These are phyloP conservation scores for Diorhabda sublineata DNA, from an alignment of 1,140 invertebrate species.

Conservation along the genomic window DNA sequence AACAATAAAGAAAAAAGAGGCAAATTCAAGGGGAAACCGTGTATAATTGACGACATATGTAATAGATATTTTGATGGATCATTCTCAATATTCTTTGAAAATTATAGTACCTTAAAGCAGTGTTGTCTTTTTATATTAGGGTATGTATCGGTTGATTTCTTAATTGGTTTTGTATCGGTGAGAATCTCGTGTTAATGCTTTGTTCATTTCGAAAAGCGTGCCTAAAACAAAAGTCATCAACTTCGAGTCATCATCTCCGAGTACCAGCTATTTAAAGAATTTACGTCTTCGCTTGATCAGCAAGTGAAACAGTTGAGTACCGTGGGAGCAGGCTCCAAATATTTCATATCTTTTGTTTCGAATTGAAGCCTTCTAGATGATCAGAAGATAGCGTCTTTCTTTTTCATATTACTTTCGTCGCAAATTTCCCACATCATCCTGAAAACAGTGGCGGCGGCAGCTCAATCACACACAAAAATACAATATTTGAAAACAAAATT, in stretches of 20 bases:
- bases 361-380: constrained; percentile 2
- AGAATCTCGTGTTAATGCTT: no score
- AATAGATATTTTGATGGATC: no score
- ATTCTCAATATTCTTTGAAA: no score
- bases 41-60: no score
- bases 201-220: no score
- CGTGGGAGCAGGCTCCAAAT: not conserved
- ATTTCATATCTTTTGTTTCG: constrained; percentile 2
- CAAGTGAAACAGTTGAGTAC: not conserved
- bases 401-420: not conserved
- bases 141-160: no score
- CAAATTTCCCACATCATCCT: constrained; percentile 2
- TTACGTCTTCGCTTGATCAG: not conserved
- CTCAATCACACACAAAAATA: not conserved
- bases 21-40: no score
- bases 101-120: no score
- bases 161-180: no score
- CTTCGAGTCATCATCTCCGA: not conserved
- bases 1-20: no score
- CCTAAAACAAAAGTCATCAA: not conserved
- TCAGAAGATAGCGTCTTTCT: not conserved
- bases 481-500: no score
- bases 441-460: not conserved
- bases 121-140: no score
- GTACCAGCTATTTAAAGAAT: not conserved